Conservation (phyloP, 2,113 vertebrate species). For the Lathamus discolor region DNA sequence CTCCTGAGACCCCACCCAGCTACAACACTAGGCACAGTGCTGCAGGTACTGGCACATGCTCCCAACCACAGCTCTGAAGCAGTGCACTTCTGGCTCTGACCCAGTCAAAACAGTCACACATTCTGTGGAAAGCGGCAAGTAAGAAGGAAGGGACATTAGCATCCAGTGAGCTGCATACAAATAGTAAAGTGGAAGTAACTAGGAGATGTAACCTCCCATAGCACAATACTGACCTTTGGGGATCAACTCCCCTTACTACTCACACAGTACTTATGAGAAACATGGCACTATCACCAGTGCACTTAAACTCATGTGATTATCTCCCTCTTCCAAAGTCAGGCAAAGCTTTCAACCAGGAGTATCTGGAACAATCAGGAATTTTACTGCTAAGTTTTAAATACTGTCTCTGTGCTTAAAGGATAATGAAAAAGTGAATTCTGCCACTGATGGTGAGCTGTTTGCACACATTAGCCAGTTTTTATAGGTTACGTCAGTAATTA, state of each 20-base stretch:
- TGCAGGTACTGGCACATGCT: fast-evolving
- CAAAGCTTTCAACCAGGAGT: background rate
- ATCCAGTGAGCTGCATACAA: background rate
- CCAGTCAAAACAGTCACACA: fast-evolving
- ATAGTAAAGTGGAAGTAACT: background rate
- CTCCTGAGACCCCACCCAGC: background rate
- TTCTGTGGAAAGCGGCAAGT: background rate
- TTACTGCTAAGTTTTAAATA: background rate
- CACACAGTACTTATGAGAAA: background rate
- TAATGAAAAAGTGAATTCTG: background rate
- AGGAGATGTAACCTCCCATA: background rate
- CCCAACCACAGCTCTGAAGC: background rate
- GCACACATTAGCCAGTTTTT: background rate
- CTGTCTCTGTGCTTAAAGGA: background rate
- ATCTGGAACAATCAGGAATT: background rate
- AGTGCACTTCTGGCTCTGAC: background rate
- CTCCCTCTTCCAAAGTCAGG: background rate
- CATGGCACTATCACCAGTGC: background rate
- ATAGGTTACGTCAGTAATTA: background rate
- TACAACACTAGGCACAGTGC: fast-evolving
- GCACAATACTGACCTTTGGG: background rate
- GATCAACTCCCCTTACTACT: background rate
- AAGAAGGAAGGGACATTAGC: background rate
- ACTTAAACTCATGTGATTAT: background rate
- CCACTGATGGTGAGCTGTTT: background rate